Base-by-base conservation (phyloP, 2,113 vertebrate species). In the Protomyctophum bolini region DNA sequence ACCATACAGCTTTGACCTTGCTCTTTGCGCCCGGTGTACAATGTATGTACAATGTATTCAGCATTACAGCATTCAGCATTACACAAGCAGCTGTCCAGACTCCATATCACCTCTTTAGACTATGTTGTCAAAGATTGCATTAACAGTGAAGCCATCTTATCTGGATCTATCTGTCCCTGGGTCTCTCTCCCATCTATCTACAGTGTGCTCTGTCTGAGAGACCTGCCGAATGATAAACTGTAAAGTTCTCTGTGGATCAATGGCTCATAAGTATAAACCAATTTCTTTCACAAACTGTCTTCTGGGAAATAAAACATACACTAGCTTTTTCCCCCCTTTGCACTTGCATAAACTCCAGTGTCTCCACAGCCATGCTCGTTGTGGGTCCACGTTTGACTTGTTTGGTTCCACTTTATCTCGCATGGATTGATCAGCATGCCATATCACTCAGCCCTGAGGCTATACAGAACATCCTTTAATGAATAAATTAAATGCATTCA, bases 221-320 rank as follows among this genome's bases (percentile, higher is more conserved):
- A 76, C 73, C 80, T 9, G 59, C 80, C 81, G 83, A 85, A 91
- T 88, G 84, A 89, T 83, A 87, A 89, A 89, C 83, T 75, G 74
- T 79, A 86, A 82, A 74, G 69, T 85, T 84, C 87, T 88, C 88
- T 72, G 85, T 70, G 85, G 86, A 91, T 89, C 89, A 89, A 89
- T 90, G 88, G 71, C 86, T 88, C 90, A 92, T 92, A 88, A 89
- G 87, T 90, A 89, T 86, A 89, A 91, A 92, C 86, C 87, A 86
- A 88, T 92, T 92, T 90, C 85, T 87, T 88, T 89, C 87, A 84
- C 85, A 89, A 90, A 89, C 79, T 73, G 87, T 80, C 84, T 78
- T 85, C 82, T 84, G 87, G 89, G 88, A 90, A 89, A 77, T 75
- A 63, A 41, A 41, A 41, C 33, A 41, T 41, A 41, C 33, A 41